Percentiles rank a stretch among this genome's conserved stretches.
phyloP scores from a whole-genome alignment of 30 jellyfish, hydroid and myxozoan species.

The Aurelia aurita region DNA sequence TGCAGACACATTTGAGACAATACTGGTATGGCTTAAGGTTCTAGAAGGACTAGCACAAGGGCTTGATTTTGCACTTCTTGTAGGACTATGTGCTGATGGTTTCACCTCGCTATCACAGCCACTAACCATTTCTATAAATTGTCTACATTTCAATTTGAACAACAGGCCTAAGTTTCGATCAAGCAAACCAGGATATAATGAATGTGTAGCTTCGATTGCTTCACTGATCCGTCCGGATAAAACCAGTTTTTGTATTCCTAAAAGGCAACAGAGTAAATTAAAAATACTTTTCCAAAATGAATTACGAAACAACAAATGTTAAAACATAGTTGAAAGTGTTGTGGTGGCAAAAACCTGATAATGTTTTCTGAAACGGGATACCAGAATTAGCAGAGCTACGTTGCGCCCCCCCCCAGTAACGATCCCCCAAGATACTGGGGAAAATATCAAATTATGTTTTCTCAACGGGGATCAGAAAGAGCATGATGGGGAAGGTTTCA shows the following conservation, averaged over 20 bases:
- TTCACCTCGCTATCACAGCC: constrained; percentile 95
- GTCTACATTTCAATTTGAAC: constrained; percentile 91
- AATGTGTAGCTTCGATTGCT: constrained; percentile 92
- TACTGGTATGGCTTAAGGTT: constrained; percentile 63
- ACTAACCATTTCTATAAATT: constrained; percentile 96
- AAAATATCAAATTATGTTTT: too few relatives aligned
- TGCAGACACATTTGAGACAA: constrained; percentile 16
- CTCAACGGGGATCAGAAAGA: too few relatives aligned
- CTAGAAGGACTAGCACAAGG: constrained; percentile 95
- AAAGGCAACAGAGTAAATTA: not conserved
- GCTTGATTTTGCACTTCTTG: constrained; percentile 85
- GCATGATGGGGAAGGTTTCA: too few relatives aligned
- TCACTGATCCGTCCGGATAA: constrained; percentile 95
- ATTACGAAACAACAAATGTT: too few relatives aligned
- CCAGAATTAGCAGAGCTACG: too few relatives aligned
- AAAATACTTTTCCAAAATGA: not conserved
- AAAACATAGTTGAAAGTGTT: too few relatives aligned
- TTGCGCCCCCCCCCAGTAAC: too few relatives aligned
- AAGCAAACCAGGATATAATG: constrained; percentile 88
- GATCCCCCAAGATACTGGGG: too few relatives aligned
- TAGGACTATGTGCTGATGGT: constrained; percentile 91
- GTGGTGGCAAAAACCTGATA: too few relatives aligned
- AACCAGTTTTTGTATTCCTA: constrained; percentile 90
- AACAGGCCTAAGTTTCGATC: constrained; percentile 80
- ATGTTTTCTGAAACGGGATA: too few relatives aligned